Evolutionary conservation across 2,113 vertebrate species (phyloP), one percentile per base, ranked within the genome.

Genomic region (Hippocampus mohnikei): DNA sequence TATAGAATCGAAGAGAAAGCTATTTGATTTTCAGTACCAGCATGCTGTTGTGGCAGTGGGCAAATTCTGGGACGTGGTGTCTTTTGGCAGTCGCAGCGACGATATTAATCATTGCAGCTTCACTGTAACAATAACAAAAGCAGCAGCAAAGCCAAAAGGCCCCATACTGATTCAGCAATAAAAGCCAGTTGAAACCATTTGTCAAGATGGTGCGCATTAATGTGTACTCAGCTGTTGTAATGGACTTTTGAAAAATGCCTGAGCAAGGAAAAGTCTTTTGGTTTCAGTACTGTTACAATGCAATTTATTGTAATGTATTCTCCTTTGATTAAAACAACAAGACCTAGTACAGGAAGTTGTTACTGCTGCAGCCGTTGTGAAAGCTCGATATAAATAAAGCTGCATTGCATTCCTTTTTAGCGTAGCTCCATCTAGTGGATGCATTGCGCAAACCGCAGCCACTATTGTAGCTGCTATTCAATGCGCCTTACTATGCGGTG

Each of bases 31-130:
- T 25, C 25, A 25, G 25, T 12, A 27, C 23, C 25, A 25, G 13
- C 13, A 29, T 16, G 27, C 27, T 84, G 78, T 81, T 76, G 67
- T 66, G 53, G 67, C 76, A 42, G 44, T 81, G 69, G 71, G 64
- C 71, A 11, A 70, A 58, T 76, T 52, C 55, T 66, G 60, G 40
- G 41, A 68, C 10, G 25, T 66, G 58, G 63, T 70, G 41, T 21
- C 42, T 56, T 84, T 53, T 76, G 63, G 52, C 60, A 9, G 74
- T 63, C 55, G 42, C 64, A 66, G 62, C 11, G 41, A 53, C 66
- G 8, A 25, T 33, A 76, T 77, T 62, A 81, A 81, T 81, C 50
- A 46, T 80, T 86, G 73, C 72, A 62, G 66, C 58, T 69, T 37
- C 25, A 75, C 65, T 41, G 61, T 70, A 62, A 68, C 33, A 59